A percentile compares a stretch with the other conserved stretches of the same genome.
These are phyloP conservation scores for Bovichtus variegatus DNA, from an alignment of 2,797 vertebrate species.

Conservation along the genomic window DNA sequence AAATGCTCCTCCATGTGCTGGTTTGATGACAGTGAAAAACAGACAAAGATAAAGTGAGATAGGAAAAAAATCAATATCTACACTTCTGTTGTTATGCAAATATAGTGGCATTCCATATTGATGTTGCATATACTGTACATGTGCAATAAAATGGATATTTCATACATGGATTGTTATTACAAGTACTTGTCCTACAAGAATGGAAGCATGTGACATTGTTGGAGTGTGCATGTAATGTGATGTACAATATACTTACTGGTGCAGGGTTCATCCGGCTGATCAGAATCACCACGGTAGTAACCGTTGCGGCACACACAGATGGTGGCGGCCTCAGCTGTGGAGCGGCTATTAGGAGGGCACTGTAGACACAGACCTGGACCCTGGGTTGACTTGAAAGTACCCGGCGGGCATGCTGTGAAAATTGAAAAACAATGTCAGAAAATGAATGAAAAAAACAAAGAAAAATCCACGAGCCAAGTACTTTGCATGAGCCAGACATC, in stretches of 20 bases:
- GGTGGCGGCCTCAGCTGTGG: constrained; percentile 91
- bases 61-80: constrained; percentile 5
- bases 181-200: not conserved
- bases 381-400: constrained; percentile 96
- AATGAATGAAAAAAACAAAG: not conserved
- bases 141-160: constrained; percentile 13
- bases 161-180: not conserved
- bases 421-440: constrained; percentile 46
- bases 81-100: not conserved
- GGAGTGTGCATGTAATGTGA: not conserved
- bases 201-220: not conserved
- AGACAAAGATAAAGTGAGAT: not conserved
- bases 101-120: constrained; percentile 13
- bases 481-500: not conserved
- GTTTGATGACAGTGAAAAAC: not conserved
- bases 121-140: not conserved
- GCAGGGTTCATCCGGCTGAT: constrained; percentile 92
- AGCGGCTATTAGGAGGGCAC: constrained; percentile 96
- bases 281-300: constrained; percentile 93
- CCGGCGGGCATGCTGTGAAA: constrained; percentile 92
- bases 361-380: constrained; percentile 90
- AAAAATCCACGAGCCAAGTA: not conserved
- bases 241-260: constrained; percentile 90
- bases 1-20: constrained; percentile 14
- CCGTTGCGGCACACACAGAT: constrained; percentile 95